phyloP scores from a whole-genome alignment of 2,888 invertebrate species.

The Zhengitettix transpicula region DNA sequence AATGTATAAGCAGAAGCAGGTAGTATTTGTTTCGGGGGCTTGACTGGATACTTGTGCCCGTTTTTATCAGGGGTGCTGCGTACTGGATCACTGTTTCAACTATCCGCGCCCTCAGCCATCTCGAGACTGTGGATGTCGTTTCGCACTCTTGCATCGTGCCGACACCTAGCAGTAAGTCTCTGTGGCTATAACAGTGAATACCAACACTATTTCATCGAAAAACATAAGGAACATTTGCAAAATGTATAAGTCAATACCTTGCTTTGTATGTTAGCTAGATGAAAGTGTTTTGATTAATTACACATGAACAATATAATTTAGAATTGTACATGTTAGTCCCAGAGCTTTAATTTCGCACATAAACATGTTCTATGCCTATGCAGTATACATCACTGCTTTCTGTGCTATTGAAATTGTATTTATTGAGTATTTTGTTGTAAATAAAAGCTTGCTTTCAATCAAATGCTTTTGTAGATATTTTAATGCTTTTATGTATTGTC shows the following conservation, averaged over 20 bases:
- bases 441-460: too few species aligned
- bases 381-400: too few species aligned
- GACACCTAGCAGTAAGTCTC: conserved; percentile 31
- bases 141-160: conserved; percentile 73
- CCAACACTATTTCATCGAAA: background rate
- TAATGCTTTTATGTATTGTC: too few species aligned
- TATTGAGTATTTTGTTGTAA: too few species aligned
- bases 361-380: too few species aligned
- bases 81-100: conserved; percentile 79
- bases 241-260: background rate
- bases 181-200: background rate
- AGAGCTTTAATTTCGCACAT: too few species aligned
- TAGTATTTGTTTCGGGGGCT: background rate
- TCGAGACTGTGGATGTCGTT: conserved; percentile 80
- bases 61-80: conserved; percentile 62
- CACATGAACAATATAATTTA: too few species aligned
- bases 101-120: conserved; percentile 27
- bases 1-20: background rate
- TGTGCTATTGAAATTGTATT: too few species aligned
- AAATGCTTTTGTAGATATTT: too few species aligned
- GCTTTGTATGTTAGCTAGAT: background rate
- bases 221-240: background rate
- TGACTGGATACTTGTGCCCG: background rate
- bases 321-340: too few species aligned
- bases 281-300: background rate